phyloP scores from a whole-genome alignment of 1,140 invertebrate genomes.

The Sitodiplosis mosellana region DNA sequence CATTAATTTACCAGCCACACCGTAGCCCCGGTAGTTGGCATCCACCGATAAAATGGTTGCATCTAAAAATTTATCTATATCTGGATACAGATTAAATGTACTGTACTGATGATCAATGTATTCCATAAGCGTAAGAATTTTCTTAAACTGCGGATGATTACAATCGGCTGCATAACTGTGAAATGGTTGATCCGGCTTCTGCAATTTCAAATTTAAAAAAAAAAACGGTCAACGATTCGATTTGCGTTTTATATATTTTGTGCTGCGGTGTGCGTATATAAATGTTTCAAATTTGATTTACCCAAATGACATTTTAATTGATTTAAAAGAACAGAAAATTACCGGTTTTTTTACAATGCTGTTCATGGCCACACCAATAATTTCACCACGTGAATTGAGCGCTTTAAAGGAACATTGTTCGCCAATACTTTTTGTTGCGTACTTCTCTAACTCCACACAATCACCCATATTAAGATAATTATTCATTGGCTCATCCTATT shows the following conservation, averaged over 20 bases:
- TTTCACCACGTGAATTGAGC: conserved; percentile 30
- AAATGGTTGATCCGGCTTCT: too few relatives aligned
- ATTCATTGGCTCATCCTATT: conserved; percentile 47
- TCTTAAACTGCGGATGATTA: conserved; percentile 34
- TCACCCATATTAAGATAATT: conserved; percentile 34
- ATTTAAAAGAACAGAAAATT: conserved; percentile 3
- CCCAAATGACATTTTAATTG: neutral
- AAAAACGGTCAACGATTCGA: too few relatives aligned
- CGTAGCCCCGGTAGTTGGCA: conserved; percentile 36
- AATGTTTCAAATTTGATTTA: neutral
- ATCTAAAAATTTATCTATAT: conserved; percentile 32
- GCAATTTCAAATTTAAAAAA: neutral
- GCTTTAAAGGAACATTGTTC: conserved; percentile 42
- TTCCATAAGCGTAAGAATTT: conserved; percentile 35
- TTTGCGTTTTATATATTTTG: too few relatives aligned
- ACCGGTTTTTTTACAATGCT: conserved; percentile 16
- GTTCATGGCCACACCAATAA: conserved; percentile 34
- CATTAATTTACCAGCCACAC: conserved; percentile 38
- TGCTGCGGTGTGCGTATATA: neutral
- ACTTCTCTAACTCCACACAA: conserved; percentile 38
- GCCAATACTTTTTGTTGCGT: conserved; percentile 31
- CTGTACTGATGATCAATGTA: conserved; percentile 32
- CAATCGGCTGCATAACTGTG: conserved; percentile 20
- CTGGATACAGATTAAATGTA: conserved; percentile 31
- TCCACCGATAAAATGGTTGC: conserved; percentile 43